Base-by-base conservation (phyloP, 2,888 invertebrate genomes). In the Lepetodrilus schrolli region DNA sequence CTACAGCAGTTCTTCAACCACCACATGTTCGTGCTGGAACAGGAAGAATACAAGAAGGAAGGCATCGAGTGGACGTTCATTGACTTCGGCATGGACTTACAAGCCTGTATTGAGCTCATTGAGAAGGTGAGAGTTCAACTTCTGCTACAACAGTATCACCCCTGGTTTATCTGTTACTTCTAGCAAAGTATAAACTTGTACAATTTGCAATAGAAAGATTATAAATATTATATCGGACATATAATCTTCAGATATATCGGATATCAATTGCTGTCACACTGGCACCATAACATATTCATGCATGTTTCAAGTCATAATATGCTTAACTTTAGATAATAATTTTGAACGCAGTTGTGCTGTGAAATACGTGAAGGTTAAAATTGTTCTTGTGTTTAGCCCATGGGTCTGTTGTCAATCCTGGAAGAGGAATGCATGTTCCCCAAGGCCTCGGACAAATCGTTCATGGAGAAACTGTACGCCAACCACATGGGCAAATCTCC, bases 351-450 rank as follows among this genome's bases (percentile, higher is more conserved):
- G 4, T 17, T 4, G 7, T 7, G 7, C 4, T 17, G 10, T 43
- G 4, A 37, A 7, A 43, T 43, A 8, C 1, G 7, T 51, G 1
- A 26, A 23, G 5, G 26, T 23, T 26, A 58, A 10, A 30, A n/a
- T 21, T n/a, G 26, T 4, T 30, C 30, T 7, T 30, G 20, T 3
- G 4, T 58, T 17, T 74, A 99, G 98, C 99, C 99, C 90, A 96
- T 99, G 96, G 99, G 99, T 94, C 97, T 99, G 94, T 94, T 99
- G 92, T 99, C 99, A 93, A 99, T 99, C 93, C 96, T 99, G 93
- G 99, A 99, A 93, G 99, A 99, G 95, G 99, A 99, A 93, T 98
- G 98, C 96, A 99, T 99, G 97, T 99, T 99, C 95, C 99, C 99
- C 92, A 99, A 99, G 94, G 99, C 99, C 91, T 96, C 97, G 88